Evolutionary conservation across 2,888 invertebrate genomes (phyloP), one percentile per base, ranked within the genome.

Genomic region (Zelleria hepariella): DNA sequence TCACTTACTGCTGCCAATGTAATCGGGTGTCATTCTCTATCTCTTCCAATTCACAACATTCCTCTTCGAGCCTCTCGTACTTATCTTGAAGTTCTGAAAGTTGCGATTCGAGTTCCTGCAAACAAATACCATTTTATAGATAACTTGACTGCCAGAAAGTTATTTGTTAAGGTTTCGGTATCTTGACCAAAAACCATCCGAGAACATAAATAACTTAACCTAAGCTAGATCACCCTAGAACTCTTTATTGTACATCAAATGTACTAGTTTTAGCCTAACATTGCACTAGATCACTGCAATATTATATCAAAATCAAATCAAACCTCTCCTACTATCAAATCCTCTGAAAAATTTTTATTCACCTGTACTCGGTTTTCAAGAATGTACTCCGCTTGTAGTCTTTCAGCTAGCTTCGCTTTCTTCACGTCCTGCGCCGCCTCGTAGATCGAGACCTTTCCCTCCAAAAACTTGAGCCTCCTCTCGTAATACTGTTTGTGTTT

Each of bases 11-110:
- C 72, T 91, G 91, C 82, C 90, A 91, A 74, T 90, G 89, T 66
- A 91, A 78, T 67, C 91, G 82, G n/a, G 93, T 92, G 69, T 94
- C 94, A 84, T 94, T 94, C 80, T 94, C 94, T 26, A 93, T 93
- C 78, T 94, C 94, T 79, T 94, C 94, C 63, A 93, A 87, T 77
- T 94, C 94, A 72, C 93, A 92, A 75, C 92, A 91, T 71, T 93
- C 93, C 73, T 94, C 93, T 71, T 94, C 93, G 66, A 94, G 79
- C 66, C 86, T 83, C 60, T 90, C 89, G 76, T 93, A 93, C 68
- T 92, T 91, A 55, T 90, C 88, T 69, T 91, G 89, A 68, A 93
- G 87, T 70, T 89, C 89, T 63, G 88, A 82, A 57, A 93, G 86
- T 73, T 88, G 78, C 61, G 75, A 73, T 77, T 88, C 88, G 60